Evolutionary conservation across 2,888 invertebrate species (phyloP).

Genomic region (Loripinus fragilis): DNA sequence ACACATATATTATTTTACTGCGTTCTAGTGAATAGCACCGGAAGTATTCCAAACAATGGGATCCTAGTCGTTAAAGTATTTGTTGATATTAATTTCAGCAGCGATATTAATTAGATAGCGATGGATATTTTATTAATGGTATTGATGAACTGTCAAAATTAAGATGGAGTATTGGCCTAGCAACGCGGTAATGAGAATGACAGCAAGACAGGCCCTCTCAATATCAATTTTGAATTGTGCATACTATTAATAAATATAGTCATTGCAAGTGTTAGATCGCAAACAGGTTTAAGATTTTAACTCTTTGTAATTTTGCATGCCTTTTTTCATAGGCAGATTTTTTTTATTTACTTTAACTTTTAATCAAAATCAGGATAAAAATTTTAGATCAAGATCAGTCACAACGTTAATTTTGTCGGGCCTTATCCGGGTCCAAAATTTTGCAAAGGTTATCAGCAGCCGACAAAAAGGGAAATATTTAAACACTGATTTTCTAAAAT

Average conservation of each 20-base stretch:
- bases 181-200: background rate
- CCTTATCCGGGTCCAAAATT: too few relatives aligned
- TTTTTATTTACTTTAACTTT: too few relatives aligned
- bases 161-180: background rate
- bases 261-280: background rate
- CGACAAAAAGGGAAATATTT: too few relatives aligned
- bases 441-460: too few relatives aligned
- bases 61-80: conserved; percentile 3
- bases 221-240: background rate
- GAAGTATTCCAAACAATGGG: conserved; percentile 18
- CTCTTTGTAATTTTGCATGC: too few relatives aligned
- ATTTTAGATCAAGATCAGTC: too few relatives aligned
- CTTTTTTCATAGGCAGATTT: too few relatives aligned
- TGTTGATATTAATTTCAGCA: conserved; percentile 17
- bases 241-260: background rate
- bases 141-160: conserved; percentile 7
- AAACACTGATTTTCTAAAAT: too few relatives aligned
- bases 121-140: conserved; percentile 12
- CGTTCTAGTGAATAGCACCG: conserved; percentile 2
- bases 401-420: too few relatives aligned
- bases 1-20: background rate
- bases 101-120: conserved; percentile 8
- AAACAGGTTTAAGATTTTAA: too few relatives aligned
- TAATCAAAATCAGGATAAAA: too few relatives aligned
- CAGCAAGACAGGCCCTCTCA: background rate